Evolutionary conservation across 2,888 invertebrate species (phyloP).

Genomic region (Euclidia mi): DNA sequence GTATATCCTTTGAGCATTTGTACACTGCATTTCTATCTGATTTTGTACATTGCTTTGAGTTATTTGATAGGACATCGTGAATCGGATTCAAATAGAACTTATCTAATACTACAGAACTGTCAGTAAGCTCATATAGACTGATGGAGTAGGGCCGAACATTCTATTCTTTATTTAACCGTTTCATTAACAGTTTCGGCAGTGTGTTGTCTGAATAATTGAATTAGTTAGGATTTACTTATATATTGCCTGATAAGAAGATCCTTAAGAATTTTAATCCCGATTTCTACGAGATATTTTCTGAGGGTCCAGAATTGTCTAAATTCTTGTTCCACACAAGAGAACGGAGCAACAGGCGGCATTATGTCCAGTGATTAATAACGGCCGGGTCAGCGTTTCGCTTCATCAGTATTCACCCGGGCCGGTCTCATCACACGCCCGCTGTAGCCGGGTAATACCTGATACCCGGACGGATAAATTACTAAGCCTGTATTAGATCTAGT

Average conservation of each 20-base stretch:
- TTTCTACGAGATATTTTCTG: background rate
- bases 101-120: too few species aligned
- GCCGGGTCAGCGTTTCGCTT: slow-evolving; percentile 63
- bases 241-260: background rate
- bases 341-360: slow-evolving; percentile 60
- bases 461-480: slow-evolving; percentile 55
- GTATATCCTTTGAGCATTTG: too few species aligned
- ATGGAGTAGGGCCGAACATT: too few species aligned
- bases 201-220: too few species aligned
- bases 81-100: too few species aligned
- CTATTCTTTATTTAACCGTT: too few species aligned
- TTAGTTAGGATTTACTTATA: too few species aligned
- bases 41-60: too few species aligned
- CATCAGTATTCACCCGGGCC: slow-evolving; percentile 77
- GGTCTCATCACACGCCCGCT: slow-evolving; percentile 71
- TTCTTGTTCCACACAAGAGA: slow-evolving; percentile 5
- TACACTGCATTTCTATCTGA: too few species aligned
- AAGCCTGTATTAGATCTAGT: slow-evolving; percentile 52
- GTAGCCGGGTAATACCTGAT: slow-evolving; percentile 58
- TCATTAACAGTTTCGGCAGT: too few species aligned
- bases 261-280: background rate
- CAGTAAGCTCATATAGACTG: too few species aligned
- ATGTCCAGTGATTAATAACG: slow-evolving; percentile 67
- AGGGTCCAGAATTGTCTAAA: slow-evolving; percentile 2
- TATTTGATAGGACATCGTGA: too few species aligned